phyloP scores from a whole-genome alignment of 2,113 vertebrate species.

The cat (Felis catus) region DNA sequence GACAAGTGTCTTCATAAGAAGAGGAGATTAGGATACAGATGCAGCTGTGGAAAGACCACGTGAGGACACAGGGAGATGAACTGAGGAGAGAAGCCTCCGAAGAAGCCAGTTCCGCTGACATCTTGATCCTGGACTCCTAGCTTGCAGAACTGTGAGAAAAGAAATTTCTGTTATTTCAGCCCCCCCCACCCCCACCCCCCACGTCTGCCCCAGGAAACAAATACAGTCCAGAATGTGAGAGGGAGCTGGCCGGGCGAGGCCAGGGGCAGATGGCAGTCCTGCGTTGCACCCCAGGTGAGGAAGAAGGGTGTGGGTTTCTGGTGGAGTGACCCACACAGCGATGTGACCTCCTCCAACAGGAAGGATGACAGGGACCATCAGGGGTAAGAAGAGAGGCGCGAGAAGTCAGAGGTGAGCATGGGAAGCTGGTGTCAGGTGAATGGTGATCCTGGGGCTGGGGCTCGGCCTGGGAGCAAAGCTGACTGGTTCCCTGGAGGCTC shows the following conservation, averaged over 20 bases:
- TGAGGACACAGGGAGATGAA: no score
- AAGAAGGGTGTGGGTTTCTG: background rate
- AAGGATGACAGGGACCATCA: background rate
- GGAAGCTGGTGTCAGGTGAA: background rate
- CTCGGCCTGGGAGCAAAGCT: background rate
- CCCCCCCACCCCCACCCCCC: no score
- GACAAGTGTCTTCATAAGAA: background rate
- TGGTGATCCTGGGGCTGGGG: background rate
- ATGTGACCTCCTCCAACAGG: background rate
- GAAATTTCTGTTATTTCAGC: background rate
- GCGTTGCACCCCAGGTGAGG: background rate
- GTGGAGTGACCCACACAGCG: background rate
- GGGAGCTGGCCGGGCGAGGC: background rate
- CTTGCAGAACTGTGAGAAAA: no score
- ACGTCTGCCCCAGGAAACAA: background rate
- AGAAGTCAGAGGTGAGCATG: background rate
- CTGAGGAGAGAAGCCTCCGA: background rate
- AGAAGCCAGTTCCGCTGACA: background rate
- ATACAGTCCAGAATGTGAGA: background rate
- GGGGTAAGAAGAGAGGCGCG: fast-evolving
- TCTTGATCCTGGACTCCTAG: background rate
- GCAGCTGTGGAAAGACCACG: fast-evolving
- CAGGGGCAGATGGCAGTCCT: fast-evolving
- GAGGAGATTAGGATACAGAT: background rate
- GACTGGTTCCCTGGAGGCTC: background rate